Base-by-base conservation (phyloP, 2,888 invertebrate genomes). In the Thymelicus lineola region DNA sequence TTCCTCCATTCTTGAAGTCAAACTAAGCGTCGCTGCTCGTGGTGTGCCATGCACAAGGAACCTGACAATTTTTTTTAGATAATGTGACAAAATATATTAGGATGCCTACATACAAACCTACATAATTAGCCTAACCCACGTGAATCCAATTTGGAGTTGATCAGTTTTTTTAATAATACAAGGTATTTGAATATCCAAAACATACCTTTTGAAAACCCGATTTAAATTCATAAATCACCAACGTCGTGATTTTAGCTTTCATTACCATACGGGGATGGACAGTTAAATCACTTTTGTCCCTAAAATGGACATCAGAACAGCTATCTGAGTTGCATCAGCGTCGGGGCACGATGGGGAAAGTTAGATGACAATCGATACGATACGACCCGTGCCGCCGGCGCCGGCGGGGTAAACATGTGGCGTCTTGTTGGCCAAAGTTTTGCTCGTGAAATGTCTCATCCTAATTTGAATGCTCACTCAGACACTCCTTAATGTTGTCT, bases 321-420 rank as follows among this genome's bases (percentile, higher is more conserved):
- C 67, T 45, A 61, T 62, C 62, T 48, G 15, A 48, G 48, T 9
- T 46, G n/a, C 15, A 48, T 68, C 67, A 46, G 45, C 61, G 48
- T 9, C 38, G 35, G 35, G 55, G 55, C 67, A 53, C 35, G 45
- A 17, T 14, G 53, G 60, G 45, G 67, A 67, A 67, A 67, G 67
- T 61, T 50, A 53, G 67, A 67, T 67, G 67, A 53, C 53, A 67
- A 67, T 67, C 67, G 28, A 60, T 60, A 38, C 48, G n/a, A 48
- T 48, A 12, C 28, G 28, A n/a, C 48, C 38, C 6, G 50, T 7
- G 17, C 50, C 45, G 45, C 5, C 28, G 28, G 28, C 28, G 28
- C 10, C 42, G 12, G 12, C 48, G 48, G 48, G 15, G 48, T 17
- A 50, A 50, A 50, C 48, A 17, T 50, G 48, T 17, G 48, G 48